These are phyloP conservation scores for Lutjanus campechanus DNA, from an alignment of 2,797 vertebrate species.

Conservation along the genomic window DNA sequence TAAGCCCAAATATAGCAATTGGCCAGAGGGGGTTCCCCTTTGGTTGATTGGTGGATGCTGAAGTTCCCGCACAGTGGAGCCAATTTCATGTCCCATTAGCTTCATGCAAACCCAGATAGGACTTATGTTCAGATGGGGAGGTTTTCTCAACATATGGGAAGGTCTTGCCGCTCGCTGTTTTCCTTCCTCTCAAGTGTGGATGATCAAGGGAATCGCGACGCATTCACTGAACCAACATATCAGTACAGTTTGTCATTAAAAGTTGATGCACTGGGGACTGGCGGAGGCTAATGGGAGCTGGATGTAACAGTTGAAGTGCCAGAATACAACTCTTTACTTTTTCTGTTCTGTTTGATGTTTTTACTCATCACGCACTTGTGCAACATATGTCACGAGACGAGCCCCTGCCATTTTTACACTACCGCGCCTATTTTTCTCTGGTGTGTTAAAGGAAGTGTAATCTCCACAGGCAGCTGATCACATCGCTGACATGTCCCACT, in stretches of 20 bases:
- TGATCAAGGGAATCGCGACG: background rate
- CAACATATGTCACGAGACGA: no score
- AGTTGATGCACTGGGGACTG: background rate
- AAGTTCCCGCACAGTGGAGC: slow-evolving; percentile 62
- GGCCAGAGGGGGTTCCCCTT: slow-evolving; percentile 63
- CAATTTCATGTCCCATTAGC: slow-evolving; percentile 81
- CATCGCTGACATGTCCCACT: background rate
- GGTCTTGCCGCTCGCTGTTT: slow-evolving; percentile 79
- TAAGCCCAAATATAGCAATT: slow-evolving; percentile 61
- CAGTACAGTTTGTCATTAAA: slow-evolving; percentile 5
- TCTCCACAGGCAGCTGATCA: slow-evolving; percentile 2
- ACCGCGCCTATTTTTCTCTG: background rate
- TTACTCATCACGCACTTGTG: background rate
- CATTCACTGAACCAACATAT: slow-evolving; percentile 16
- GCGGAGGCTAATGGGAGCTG: background rate
- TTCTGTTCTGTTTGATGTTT: background rate
- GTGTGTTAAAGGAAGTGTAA: background rate
- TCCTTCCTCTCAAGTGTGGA: slow-evolving; percentile 74
- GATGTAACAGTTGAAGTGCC: background rate
- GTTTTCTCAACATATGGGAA: slow-evolving; percentile 50
- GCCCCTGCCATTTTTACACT: background rate
- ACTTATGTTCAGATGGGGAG: slow-evolving; percentile 45
- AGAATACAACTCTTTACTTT: background rate
- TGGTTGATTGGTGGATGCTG: slow-evolving; percentile 67
- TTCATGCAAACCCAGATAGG: slow-evolving; percentile 74